phyloP scores from a whole-genome alignment of 2,113 vertebrate species.

The Sinocyclocheilus rhinocerous region DNA sequence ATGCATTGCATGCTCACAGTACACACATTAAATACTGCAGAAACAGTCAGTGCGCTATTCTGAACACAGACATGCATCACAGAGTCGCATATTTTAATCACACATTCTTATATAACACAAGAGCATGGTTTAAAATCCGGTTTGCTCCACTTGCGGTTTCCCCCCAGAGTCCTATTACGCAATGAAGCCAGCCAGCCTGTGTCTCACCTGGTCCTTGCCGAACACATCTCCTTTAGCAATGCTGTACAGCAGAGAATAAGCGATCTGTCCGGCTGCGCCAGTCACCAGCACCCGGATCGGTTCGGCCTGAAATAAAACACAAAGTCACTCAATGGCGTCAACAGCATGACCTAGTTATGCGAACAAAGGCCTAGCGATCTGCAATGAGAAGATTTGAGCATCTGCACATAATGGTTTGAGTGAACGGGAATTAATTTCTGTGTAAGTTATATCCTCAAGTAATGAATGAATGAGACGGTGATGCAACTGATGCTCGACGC shows the following conservation, averaged over 20 bases:
- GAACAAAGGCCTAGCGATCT: not conserved
- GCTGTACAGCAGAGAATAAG: conserved; percentile 94
- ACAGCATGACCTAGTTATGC: conserved; percentile 36
- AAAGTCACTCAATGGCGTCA: conserved; percentile 4
- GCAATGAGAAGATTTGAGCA: not conserved
- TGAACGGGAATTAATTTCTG: not conserved
- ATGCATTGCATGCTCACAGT: not conserved
- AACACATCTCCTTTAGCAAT: conserved; percentile 98
- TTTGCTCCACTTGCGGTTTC: not conserved
- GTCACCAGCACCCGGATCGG: conserved; percentile 93
- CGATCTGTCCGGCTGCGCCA: conserved; percentile 95
- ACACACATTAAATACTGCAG: not conserved
- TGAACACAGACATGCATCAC: not conserved
- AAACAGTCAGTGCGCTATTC: too few species aligned
- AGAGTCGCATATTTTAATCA: not conserved
- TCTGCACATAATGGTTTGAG: not conserved
- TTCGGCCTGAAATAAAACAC: conserved; percentile 75
- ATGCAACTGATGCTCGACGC: not conserved
- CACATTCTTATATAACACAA: conserved; percentile 11
- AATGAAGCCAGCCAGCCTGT: not conserved
- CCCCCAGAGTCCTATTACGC: not conserved
- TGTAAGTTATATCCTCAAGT: not conserved
- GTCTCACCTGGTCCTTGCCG: conserved; percentile 90
- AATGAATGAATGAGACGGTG: conserved; percentile 1
- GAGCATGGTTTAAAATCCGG: not conserved